Conservation (phyloP, 2,113 vertebrate species). For the Andinoacara biseriatus region DNA sequence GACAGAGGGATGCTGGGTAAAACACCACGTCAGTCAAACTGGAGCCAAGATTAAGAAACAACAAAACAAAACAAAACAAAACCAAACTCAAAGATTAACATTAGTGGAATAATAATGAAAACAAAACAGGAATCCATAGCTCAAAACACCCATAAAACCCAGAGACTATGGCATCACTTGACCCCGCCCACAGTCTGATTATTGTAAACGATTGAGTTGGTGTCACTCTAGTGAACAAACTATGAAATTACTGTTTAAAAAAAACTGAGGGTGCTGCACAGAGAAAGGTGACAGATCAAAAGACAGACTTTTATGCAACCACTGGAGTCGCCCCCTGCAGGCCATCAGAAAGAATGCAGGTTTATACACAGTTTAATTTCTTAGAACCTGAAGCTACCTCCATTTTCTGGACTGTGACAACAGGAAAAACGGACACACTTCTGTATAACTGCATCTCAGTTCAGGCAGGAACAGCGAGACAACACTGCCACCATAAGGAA, state of each 20-base stretch:
- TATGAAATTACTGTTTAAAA: neutral
- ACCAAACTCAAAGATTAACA: too few relatives aligned
- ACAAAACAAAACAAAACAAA: too few relatives aligned
- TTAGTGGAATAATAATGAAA: neutral
- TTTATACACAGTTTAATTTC: neutral
- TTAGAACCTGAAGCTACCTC: neutral
- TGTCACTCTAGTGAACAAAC: neutral
- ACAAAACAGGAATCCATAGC: too few relatives aligned
- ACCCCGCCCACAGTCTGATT: neutral
- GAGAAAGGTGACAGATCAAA: too few relatives aligned
- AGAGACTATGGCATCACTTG: neutral
- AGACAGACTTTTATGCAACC: accelerated
- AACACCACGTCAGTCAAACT: too few relatives aligned
- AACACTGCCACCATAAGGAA: neutral
- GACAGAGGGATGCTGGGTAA: too few relatives aligned
- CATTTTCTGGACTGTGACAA: neutral
- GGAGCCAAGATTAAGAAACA: too few relatives aligned
- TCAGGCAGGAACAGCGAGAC: neutral
- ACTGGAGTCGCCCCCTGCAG: accelerated
- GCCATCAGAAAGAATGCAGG: neutral
- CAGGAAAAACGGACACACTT: neutral
- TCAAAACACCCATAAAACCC: neutral
- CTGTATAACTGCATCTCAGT: neutral
- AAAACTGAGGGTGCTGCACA: too few relatives aligned
- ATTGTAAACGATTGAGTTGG: neutral